Evolutionary conservation across 2,797 vertebrate genomes (phyloP).

Genomic region (Nothura maculosa): DNA sequence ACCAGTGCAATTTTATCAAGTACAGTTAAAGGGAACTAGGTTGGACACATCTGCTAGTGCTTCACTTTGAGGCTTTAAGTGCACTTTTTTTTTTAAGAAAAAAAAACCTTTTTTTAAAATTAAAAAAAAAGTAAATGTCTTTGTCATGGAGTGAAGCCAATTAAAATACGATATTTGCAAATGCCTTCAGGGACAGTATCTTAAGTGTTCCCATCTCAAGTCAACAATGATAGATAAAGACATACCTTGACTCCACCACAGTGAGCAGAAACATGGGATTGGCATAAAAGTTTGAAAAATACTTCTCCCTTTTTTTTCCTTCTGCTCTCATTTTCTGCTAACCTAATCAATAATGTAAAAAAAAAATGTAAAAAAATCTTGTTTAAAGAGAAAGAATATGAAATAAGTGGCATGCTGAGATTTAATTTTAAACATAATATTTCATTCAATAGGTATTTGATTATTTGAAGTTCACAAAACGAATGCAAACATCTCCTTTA

Average conservation of each 20-base stretch:
- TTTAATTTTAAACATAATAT: not conserved
- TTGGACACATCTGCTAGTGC: not conserved
- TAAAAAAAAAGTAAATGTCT: not conserved
- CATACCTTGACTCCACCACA: not conserved
- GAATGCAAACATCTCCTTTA: not conserved
- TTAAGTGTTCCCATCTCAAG: not conserved
- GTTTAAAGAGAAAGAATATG: not conserved
- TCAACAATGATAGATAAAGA: not conserved
- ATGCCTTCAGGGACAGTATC: not conserved
- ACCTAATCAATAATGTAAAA: not conserved
- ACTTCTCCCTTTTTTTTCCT: not conserved
- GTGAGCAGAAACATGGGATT: not conserved
- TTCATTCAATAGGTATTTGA: not conserved
- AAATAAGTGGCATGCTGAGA: not conserved
- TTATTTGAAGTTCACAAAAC: not conserved
- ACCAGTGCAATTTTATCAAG: slow-evolving; percentile 19
- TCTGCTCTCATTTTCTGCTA: not conserved
- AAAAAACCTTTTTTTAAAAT: not conserved
- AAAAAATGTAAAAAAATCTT: not conserved
- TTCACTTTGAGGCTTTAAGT: not conserved
- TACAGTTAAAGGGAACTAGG: slow-evolving; percentile 5
- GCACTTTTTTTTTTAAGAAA: not conserved
- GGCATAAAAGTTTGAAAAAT: not conserved
- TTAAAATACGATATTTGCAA: not conserved
- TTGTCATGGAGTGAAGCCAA: not conserved